These are phyloP conservation scores for Hoplostethus mediterraneus DNA, from an alignment of 2,797 vertebrate genomes.

Conservation along the genomic window DNA sequence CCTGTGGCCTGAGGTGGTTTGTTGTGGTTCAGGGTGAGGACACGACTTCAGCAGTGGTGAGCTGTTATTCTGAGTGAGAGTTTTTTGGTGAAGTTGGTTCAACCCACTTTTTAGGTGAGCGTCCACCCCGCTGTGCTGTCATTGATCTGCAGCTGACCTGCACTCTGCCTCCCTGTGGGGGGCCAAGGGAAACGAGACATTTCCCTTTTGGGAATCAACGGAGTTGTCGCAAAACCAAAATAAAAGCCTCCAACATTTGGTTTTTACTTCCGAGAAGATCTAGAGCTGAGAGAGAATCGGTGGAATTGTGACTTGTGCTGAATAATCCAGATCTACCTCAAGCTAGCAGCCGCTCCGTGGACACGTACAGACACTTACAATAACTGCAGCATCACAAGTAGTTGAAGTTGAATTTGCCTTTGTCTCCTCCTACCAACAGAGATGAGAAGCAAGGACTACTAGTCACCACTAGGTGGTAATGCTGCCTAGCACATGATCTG, in stretches of 20 bases:
- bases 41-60: background rate
- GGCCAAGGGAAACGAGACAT: too few relatives aligned
- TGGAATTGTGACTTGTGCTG: too few relatives aligned
- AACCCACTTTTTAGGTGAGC: too few relatives aligned
- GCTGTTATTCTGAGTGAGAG: background rate
- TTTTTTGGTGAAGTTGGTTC: background rate
- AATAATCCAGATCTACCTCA: too few relatives aligned
- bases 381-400: background rate
- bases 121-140: background rate
- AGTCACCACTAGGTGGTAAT: constrained; percentile 74
- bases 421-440: background rate
- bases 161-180: too few relatives aligned
- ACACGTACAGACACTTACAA: too few relatives aligned
- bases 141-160: background rate
- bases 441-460: constrained; percentile 11
- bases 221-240: too few relatives aligned
- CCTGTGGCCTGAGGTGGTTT: constrained; percentile 18
- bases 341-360: too few relatives aligned
- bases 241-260: too few relatives aligned
- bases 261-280: too few relatives aligned
- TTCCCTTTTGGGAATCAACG: too few relatives aligned
- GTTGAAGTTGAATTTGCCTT: background rate
- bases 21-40: background rate
- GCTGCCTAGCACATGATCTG: constrained; percentile 40
- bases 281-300: too few relatives aligned